phyloP scores from a whole-genome alignment of 2,888 invertebrate species.

The Drosophila anomalipes region DNA sequence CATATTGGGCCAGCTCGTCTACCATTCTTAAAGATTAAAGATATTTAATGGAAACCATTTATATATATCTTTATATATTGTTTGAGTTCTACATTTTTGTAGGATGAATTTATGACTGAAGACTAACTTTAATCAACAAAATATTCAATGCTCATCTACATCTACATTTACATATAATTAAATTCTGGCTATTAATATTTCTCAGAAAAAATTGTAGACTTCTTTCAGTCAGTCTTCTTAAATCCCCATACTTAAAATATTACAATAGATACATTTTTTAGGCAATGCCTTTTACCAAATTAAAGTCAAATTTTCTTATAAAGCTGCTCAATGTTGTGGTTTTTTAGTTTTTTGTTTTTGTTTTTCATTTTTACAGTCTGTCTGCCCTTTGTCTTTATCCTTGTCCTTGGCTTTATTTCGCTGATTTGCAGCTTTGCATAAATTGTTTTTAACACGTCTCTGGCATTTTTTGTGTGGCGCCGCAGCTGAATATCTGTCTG shows the following conservation, averaged over 20 bases:
- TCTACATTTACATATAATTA: neutral
- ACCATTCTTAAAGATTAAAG: neutral
- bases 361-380: neutral
- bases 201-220: neutral
- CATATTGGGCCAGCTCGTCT: neutral
- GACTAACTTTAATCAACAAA: neutral
- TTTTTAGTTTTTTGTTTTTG: slow-evolving; percentile 3
- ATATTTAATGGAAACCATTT: neutral
- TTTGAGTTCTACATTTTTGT: neutral
- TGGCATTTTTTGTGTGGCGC: slow-evolving; percentile 41
- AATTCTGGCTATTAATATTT: neutral
- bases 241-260: neutral
- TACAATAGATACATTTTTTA: neutral
- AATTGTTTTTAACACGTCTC: slow-evolving; percentile 70
- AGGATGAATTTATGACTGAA: neutral
- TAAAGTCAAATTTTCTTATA: neutral
- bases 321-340: neutral
- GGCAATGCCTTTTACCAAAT: neutral
- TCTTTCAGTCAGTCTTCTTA: neutral
- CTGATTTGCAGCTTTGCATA: slow-evolving; percentile 57
- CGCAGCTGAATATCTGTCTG: slow-evolving; percentile 24
- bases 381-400: slow-evolving; percentile 10
- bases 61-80: neutral
- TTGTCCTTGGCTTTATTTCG: slow-evolving; percentile 23
- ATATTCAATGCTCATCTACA: neutral